phyloP scores from a whole-genome alignment of 2,888 invertebrate genomes.

The Ectemnius cavifrons region DNA sequence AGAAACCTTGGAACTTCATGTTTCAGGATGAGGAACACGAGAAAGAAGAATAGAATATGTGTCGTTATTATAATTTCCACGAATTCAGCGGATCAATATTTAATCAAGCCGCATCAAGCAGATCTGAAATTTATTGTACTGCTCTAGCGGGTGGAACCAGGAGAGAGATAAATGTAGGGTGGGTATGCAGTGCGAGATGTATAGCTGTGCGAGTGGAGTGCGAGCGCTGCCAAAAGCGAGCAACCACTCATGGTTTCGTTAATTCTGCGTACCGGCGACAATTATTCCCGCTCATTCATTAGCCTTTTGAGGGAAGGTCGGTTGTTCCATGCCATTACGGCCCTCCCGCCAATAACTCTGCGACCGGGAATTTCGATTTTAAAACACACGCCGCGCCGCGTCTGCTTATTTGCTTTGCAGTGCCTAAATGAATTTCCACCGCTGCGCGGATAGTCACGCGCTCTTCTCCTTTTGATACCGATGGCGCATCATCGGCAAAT shows the following conservation, averaged over 20 bases:
- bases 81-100: slow-evolving; percentile 60
- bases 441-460: background rate
- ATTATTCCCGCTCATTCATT: slow-evolving; percentile 8
- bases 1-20: no score
- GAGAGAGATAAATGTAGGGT: background rate
- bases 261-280: slow-evolving; percentile 14
- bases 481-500: no score
- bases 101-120: slow-evolving; percentile 61
- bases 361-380: no score
- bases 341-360: no score
- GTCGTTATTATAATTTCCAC: slow-evolving; percentile 39
- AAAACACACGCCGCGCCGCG: no score
- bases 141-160: background rate
- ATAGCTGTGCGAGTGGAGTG: background rate
- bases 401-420: no score
- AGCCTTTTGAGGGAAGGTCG: slow-evolving; percentile 12
- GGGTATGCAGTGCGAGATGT: background rate
- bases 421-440: background rate
- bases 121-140: slow-evolving; percentile 60
- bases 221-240: background rate
- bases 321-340: background rate
- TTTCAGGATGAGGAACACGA: background rate
- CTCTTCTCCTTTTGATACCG: no score
- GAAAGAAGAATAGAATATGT: background rate
- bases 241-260: slow-evolving; percentile 13